A percentile compares a stretch with the other conserved stretches of the same genome.
phyloP scores from a whole-genome alignment of 2,113 vertebrate genomes.

The Tichodroma muraria region DNA sequence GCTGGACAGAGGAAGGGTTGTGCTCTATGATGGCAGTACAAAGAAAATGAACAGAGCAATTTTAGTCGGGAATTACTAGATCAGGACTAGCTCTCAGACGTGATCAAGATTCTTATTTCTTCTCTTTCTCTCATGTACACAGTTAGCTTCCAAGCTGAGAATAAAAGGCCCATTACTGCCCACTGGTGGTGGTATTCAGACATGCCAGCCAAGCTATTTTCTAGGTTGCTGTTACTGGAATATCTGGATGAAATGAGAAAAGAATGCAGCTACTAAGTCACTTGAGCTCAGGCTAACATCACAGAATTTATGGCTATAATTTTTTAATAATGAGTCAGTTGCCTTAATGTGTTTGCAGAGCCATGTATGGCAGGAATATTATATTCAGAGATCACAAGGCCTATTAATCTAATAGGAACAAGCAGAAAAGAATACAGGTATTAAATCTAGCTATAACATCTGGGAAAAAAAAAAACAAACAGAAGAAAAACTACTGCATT shows the following conservation, averaged over 20 bases:
- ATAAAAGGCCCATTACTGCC: slow-evolving; percentile 28
- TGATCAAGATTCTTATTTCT: neutral
- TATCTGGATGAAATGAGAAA: neutral
- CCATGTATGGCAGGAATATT: neutral
- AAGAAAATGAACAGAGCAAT: neutral
- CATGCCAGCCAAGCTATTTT: neutral
- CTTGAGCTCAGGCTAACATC: neutral
- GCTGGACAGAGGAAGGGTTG: neutral
- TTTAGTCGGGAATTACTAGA: neutral
- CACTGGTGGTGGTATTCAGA: neutral
- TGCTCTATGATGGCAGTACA: neutral
- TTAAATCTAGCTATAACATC: neutral
- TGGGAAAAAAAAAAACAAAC: fast-evolving
- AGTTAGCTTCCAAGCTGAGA: neutral
- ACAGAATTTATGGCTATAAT: neutral
- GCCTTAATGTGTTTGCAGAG: neutral
- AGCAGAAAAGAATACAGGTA: neutral
- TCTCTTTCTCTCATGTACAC: neutral
- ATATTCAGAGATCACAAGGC: neutral
- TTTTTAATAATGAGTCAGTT: neutral
- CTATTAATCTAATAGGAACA: neutral
- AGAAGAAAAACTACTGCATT: neutral
- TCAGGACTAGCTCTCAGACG: neutral
- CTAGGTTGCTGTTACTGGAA: neutral
- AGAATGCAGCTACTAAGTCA: neutral